Evolutionary conservation across 2,888 invertebrate species (phyloP), one percentile per base, ranked within the genome.

Genomic region (Chironomus riparius): DNA sequence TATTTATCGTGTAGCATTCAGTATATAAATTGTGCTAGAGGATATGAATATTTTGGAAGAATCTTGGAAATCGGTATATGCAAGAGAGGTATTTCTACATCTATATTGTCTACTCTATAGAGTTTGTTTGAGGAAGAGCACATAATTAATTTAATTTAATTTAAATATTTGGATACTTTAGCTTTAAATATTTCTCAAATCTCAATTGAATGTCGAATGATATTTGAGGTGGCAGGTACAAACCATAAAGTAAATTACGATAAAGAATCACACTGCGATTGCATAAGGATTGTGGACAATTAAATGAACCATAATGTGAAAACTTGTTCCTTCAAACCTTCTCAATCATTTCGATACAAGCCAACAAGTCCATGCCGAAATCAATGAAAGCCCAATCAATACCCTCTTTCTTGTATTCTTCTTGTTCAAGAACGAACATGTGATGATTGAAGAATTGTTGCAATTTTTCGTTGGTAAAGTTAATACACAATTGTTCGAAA

Each of bases 371-470:
- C 92, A 97, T 94, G 86, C 97, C 97, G 86, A 97, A 97, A 89
- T 97, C 96, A 86, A 97, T 97, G 88, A 97, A 97, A 80, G 89
- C 89, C 97, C 97, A 97, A 83, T 93, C 89, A 87, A 97, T 96
- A 83, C 96, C 96, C 86, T 97, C 96, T 82, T 86, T 89, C 86
- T 93, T 93, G 88, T 97, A 97, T 85, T 96, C 96, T 86, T 97
- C 96, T 91, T 97, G 96, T 86, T 97, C 96, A 81, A 97, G 90
- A 81, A 97, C 95, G 87, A 97, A 97, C 96, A 97, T 97, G 90
- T 97, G 93, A 84, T 97, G 96, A 87, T 97, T 97, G 92, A 97
- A 97, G 91, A 96, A 97, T 86, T 97, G 97, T 88, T 97, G 97
- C 82, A 97, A 90, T 86, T 95, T 94, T 88, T 97, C 96, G 86